phyloP scores from a whole-genome alignment of 2,888 invertebrate species.

The Heliconius ethilla region DNA sequence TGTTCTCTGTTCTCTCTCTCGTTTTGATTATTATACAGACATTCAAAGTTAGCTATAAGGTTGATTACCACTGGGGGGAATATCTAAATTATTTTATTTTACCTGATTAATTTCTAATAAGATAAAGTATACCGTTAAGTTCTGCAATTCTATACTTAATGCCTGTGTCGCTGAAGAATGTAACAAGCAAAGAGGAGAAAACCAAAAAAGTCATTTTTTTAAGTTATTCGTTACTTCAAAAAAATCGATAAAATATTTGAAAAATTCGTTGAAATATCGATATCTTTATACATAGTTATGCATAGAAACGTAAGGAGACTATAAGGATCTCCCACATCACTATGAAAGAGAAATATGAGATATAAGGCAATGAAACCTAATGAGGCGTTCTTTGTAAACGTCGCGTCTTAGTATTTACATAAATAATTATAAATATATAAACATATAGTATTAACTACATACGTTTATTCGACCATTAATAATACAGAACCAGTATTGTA shows the following conservation, averaged over 20 bases:
- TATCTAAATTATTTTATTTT: too few relatives aligned
- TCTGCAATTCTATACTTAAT: too few relatives aligned
- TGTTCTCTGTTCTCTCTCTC: neutral
- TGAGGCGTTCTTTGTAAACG: neutral
- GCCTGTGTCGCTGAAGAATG: too few relatives aligned
- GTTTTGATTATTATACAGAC: neutral
- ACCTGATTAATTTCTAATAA: too few relatives aligned
- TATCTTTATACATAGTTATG: too few relatives aligned
- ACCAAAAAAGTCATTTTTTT: too few relatives aligned
- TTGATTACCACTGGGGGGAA: too few relatives aligned
- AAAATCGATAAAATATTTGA: neutral
- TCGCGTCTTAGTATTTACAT: neutral
- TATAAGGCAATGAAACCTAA: constrained; percentile 2
- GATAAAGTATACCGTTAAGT: too few relatives aligned
- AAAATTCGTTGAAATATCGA: too few relatives aligned
- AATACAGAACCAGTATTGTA: neutral
- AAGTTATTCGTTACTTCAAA: neutral
- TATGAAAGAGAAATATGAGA: neutral
- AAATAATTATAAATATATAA: neutral
- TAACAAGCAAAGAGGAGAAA: too few relatives aligned
- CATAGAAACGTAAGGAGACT: neutral
- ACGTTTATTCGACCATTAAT: neutral
- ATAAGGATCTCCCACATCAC: neutral
- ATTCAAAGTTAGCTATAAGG: neutral
- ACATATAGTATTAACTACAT: too few relatives aligned